These are phyloP conservation scores for Petrolisthes cinctipes DNA, from an alignment of 2,888 invertebrate species.

Conservation along the genomic window DNA sequence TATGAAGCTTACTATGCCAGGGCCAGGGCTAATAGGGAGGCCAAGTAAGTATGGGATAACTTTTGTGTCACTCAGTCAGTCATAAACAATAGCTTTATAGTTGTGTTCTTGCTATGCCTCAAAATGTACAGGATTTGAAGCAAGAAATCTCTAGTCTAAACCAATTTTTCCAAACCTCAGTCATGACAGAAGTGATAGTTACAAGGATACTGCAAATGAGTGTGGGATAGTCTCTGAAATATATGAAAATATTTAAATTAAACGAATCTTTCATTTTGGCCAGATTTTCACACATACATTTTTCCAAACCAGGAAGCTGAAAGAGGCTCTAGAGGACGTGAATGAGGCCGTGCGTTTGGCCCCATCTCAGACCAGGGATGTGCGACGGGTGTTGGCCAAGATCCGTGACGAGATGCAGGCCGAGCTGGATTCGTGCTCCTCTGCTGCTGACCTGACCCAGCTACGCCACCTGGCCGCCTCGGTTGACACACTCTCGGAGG, in stretches of 20 bases:
- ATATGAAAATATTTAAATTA: neutral
- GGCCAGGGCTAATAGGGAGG: constrained; percentile 86
- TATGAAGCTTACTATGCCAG: constrained; percentile 94
- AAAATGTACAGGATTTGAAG: neutral
- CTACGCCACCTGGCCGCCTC: constrained; percentile 59
- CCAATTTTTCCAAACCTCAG: neutral
- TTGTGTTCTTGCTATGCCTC: neutral
- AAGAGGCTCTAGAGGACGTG: constrained; percentile 84
- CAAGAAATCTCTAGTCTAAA: neutral
- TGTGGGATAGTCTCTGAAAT: neutral
- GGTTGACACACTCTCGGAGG: constrained; percentile 57
- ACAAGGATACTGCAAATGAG: neutral
- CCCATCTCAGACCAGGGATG: constrained; percentile 75
- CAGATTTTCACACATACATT: neutral
- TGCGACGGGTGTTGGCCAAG: constrained; percentile 80
- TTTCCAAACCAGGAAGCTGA: constrained; percentile 74
- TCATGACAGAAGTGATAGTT: neutral
- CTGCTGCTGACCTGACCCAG: constrained; percentile 46
- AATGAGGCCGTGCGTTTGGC: constrained; percentile 82
- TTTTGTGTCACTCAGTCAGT: constrained; percentile 10
- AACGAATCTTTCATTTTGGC: neutral
- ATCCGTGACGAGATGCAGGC: constrained; percentile 80
- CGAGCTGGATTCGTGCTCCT: constrained; percentile 52
- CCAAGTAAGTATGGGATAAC: constrained; percentile 71
- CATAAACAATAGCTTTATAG: neutral